A percentile compares a stretch with the other conserved stretches of the same genome.
Evolutionary conservation across 2,113 vertebrate species (phyloP).

Genomic region (Circaetus gallicus): DNA sequence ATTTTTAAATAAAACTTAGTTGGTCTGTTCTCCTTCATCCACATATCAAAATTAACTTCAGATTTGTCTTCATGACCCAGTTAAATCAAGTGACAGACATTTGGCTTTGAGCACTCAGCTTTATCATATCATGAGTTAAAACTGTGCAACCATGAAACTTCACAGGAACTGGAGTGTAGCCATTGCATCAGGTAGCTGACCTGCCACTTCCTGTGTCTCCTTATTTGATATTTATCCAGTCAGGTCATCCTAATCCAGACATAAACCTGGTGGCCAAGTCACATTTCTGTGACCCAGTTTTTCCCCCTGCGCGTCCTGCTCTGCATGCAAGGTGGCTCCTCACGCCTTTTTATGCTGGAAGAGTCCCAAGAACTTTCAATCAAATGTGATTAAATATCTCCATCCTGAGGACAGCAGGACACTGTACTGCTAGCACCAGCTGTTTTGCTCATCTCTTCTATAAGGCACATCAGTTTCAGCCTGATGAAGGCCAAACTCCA

Average conservation of each 20-base stretch:
- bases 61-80: not conserved
- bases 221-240: not conserved
- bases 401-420: not conserved
- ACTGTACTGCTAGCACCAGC: not conserved
- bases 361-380: not conserved
- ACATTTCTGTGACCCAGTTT: not conserved
- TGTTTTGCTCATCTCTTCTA: not conserved
- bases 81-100: not conserved
- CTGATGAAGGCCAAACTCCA: not conserved
- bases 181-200: not conserved
- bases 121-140: not conserved
- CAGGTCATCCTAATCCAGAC: not conserved
- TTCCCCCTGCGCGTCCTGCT: not conserved
- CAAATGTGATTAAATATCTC: not conserved
- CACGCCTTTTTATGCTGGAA: not conserved
- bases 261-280: not conserved
- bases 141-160: not conserved
- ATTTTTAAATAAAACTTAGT: not conserved
- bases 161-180: fast-evolving
- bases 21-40: not conserved
- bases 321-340: not conserved
- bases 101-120: not conserved
- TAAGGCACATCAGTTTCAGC: not conserved
- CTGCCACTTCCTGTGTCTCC: not conserved
- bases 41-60: not conserved